phyloP scores from a whole-genome alignment of 92 coral and sea anemone species.

The Metridium senile region DNA sequence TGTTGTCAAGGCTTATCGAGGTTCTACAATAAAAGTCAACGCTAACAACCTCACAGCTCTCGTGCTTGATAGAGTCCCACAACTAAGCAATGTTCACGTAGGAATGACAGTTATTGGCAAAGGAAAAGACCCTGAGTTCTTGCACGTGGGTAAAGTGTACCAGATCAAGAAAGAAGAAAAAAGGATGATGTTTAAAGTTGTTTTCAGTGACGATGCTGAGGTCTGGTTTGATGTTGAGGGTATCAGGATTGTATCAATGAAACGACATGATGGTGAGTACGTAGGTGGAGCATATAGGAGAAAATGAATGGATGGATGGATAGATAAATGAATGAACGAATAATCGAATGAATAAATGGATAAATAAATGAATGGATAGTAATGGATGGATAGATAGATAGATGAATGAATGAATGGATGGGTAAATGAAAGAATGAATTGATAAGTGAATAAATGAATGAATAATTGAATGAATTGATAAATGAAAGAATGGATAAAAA shows the following conservation, averaged over 20 bases:
- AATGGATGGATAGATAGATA: too few relatives aligned
- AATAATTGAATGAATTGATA: too few relatives aligned
- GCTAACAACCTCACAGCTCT: conserved; percentile 62
- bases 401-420: too few relatives aligned
- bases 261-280: conserved; percentile 59
- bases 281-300: background rate
- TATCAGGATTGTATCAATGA: conserved; percentile 56
- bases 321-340: background rate
- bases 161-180: conserved; percentile 44
- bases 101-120: conserved; percentile 78
- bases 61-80: conserved; percentile 67
- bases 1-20: conserved; percentile 57
- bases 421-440: too few relatives aligned
- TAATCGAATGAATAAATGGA: background rate
- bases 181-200: conserved; percentile 39
- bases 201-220: conserved; percentile 57
- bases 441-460: too few relatives aligned
- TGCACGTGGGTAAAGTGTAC: conserved; percentile 67
- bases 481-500: too few relatives aligned
- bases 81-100: conserved; percentile 31
- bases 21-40: conserved; percentile 34
- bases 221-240: conserved; percentile 61
- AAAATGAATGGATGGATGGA: background rate
- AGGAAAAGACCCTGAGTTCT: conserved; percentile 35
- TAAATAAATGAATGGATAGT: too few relatives aligned